Conservation (phyloP, 1,140 invertebrate genomes). For the Microplitis demolitor region DNA sequence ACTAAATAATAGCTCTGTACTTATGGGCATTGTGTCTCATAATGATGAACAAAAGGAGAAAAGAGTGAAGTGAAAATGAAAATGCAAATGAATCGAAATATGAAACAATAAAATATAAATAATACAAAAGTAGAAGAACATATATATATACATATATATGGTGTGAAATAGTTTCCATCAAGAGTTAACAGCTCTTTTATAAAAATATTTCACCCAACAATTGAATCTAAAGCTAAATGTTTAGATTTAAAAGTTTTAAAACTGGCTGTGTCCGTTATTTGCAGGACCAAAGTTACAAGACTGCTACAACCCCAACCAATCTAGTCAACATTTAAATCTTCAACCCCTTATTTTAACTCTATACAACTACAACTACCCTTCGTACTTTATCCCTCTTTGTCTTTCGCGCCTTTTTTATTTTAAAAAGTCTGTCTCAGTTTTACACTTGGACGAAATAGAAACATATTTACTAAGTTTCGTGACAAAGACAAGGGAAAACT, state of each 20-base stretch:
- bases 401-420: no score
- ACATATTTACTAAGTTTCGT: no score
- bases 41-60: slow-evolving; percentile 2
- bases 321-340: background rate
- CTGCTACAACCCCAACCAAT: background rate
- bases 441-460: no score
- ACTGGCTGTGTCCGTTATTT: slow-evolving; percentile 13
- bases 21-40: background rate
- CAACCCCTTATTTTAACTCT: background rate
- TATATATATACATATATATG: background rate
- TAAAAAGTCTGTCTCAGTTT: no score
- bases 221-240: background rate
- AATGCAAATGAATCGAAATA: slow-evolving; percentile 22
- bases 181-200: no score
- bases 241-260: slow-evolving; percentile 12
- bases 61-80: background rate
- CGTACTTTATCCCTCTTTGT: no score
- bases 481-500: no score
- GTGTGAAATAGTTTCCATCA: no score
- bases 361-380: background rate
- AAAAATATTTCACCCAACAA: no score
- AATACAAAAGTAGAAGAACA: background rate
- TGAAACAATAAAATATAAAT: slow-evolving; percentile 13
- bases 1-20: background rate
- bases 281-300: slow-evolving; percentile 1